Base-by-base conservation (phyloP, 2,888 invertebrate species). In the Spodoptera picta region DNA sequence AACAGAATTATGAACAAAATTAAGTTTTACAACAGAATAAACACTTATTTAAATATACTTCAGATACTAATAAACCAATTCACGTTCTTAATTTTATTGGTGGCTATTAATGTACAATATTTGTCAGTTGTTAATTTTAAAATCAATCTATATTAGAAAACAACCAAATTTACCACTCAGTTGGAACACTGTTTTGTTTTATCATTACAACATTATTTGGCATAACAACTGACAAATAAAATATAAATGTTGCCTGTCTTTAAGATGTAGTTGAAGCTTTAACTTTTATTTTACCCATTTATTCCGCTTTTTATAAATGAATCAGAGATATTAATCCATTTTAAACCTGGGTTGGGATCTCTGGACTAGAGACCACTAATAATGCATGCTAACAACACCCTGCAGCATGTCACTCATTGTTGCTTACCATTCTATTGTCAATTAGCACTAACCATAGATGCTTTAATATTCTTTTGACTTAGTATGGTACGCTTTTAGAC, bases 361-460 rank as follows among this genome's bases (percentile, higher is more conserved):
- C 73, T 85, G 73, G 75, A 73, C 31, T 58, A 51, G 41, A 36
- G 31, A 62, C 53, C 56, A 72, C 60, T 72, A 66, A 64, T 68
- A 60, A 46, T 55, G 88, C 88, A 87, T 87, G 88, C 69, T 57
- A 66, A 66, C 72, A 75, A 82, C 83, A 83, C 81, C 73, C 58
- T 36, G 84, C 85, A 70, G 88, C 86, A 89, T 88, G 90, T 69
- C 69, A 83, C 84, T 84, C 85, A 82, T 82, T 75, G 65, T 77
- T 73, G 92, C 92, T 92, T 91, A 73, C 84, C 82, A 86, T 85
- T 80, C 77, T 84, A 80, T 77, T 81, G n/a, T 80, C 88, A 77
- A 86, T 87, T 88, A 87, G 90, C 92, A 90, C 88, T 82, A 76
- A 86, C 77, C 83, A 87, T 84, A 78, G 83, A 79, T 63, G 92